Evolutionary conservation across 2,888 invertebrate genomes (phyloP), one percentile per base, ranked within the genome.

Genomic region (Hecatera dysodea): DNA sequence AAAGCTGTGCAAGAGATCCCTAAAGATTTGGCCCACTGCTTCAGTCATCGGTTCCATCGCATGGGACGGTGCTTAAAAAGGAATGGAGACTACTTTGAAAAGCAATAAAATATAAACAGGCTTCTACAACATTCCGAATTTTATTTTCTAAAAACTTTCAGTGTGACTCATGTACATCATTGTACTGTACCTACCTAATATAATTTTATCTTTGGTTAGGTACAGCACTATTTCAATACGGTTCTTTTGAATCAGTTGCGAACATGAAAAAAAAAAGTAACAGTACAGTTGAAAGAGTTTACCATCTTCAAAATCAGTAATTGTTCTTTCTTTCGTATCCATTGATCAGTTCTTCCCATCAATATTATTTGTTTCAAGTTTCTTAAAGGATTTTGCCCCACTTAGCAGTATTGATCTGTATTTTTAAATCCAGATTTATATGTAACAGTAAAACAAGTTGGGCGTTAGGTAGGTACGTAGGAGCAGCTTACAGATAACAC

Each of bases 161-260:
- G n/a, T n/a, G n/a, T n/a, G n/a, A n/a, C n/a, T n/a, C n/a, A n/a
- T n/a, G n/a, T n/a, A n/a, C n/a, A n/a, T n/a, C n/a, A n/a, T n/a
- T n/a, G 36, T 36, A 9, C 9, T 36, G 11, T 50, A 52, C 50
- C 2, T n/a, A 36, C n/a, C n/a, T n/a, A n/a, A n/a, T n/a, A n/a
- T 24, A 0, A 19, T 17, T 69, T 22, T 39, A 19, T 55, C 29
- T 55, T n/a, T 55, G n/a, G 29, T 15, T 19, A 44, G 39, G 33
- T 33, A 33, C 17, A 53, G n/a, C 44, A 46, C 29, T 61, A 61
- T 24, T n/a, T 29, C 22, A 53, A 61, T 29, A 46, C 22, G 19
- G 29, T 29, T 33, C 44, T 33, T 24, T 53, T 33, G 17, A 46
- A 55, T n/a, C 19, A 70, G 55, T 62, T 71, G 55, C 39, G n/a